Base-by-base conservation (phyloP, 2,888 invertebrate species). In the Choreutis nemorana region DNA sequence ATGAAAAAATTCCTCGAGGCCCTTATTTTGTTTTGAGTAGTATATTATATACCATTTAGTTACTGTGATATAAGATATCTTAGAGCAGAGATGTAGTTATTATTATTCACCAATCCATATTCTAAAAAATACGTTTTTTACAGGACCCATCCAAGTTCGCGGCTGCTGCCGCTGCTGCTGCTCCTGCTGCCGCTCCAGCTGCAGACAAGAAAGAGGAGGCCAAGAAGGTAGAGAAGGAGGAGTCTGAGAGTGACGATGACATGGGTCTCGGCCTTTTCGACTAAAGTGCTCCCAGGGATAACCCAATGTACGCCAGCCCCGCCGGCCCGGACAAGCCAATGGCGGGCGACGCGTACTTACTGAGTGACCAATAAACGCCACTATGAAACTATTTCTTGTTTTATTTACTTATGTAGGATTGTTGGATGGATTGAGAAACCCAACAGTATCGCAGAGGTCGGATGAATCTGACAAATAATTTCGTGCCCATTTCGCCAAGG, bases 261-360 rank as follows among this genome's bases (percentile, higher is more conserved):
- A 96, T 98, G 96, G 97, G 97, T 71, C 95, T 98, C 75, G 97
- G 96, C 71, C 87, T 94, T 13, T 94, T 93, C 61, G 93, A 92
- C 71, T 93, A 91, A 84, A 40, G 41, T 36, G 28, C 18, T 37
- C 37, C 32, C 32, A 30, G 37, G 42, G 41, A 30, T 40, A 29
- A 12, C 33, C 26, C 31, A 39, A 32, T 37, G 26, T 37, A 39
- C 35, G 45, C 48, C 52, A 44, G 47, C 65, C 58, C 73, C 68
- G 73, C 73, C 77, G 75, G 75, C 65, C 41, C 42, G 68, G 68
- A 66, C 70, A 44, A 20, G 64, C 72, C 60, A 63, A 55, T 77
- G 77, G 77, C 73, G 73, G 73, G 59, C 51, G 59, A 45, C 44
- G 35, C 32, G 29, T 31, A 18, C 8, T 41, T 36, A 40, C n/a